Percentiles rank a stretch among this genome's conserved stretches.
Evolutionary conservation across 2,113 vertebrate species (phyloP).

Genomic region (Calidris pugnax): DNA sequence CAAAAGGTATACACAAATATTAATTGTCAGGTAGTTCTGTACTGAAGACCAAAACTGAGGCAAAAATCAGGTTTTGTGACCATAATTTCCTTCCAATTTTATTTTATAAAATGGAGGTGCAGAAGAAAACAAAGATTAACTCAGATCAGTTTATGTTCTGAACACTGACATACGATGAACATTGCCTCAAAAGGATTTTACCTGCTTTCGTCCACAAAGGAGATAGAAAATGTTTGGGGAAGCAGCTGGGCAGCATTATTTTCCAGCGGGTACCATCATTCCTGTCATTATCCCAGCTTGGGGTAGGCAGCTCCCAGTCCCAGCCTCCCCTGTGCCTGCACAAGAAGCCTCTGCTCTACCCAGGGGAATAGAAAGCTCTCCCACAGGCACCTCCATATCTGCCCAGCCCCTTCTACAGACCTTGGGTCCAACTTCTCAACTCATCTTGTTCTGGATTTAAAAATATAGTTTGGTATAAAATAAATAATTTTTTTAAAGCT

Average conservation of each 20-base stretch:
- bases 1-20: slow-evolving; percentile 40
- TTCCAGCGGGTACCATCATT: background rate
- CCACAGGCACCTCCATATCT: rapidly evolving
- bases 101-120: slow-evolving; percentile 16
- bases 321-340: background rate
- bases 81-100: slow-evolving; percentile 6
- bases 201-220: background rate
- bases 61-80: slow-evolving; percentile 49
- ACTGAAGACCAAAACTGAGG: background rate
- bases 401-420: background rate
- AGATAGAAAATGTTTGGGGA: background rate
- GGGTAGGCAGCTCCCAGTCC: background rate
- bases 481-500: background rate
- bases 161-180: background rate
- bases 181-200: background rate
- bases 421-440: background rate
- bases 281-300: background rate
- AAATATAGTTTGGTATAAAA: background rate
- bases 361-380: background rate
- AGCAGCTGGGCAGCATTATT: background rate
- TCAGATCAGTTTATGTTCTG: background rate
- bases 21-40: slow-evolving; percentile 47
- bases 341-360: background rate
- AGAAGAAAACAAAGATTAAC: slow-evolving; percentile 36
- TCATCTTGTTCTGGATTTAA: background rate